These are phyloP conservation scores for Tenthredo scrophulariae DNA, from an alignment of 2,888 invertebrate genomes.

Conservation along the genomic window DNA sequence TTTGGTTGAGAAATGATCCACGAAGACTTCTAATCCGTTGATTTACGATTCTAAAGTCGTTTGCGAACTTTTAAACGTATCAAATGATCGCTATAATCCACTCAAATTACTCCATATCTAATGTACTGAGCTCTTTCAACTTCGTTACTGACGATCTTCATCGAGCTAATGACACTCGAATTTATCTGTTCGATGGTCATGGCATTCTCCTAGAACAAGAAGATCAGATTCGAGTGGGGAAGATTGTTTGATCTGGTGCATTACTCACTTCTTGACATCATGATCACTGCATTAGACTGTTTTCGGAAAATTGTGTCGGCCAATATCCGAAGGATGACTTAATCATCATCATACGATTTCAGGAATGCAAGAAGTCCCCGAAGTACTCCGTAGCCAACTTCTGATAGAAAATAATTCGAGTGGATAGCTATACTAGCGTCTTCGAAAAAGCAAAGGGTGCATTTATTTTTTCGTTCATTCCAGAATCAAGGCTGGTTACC, in stretches of 20 bases:
- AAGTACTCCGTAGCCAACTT: not conserved
- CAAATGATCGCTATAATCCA: not conserved
- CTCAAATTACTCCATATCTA: not conserved
- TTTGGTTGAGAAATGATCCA: not conserved
- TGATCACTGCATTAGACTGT: not conserved
- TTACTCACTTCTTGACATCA: not conserved
- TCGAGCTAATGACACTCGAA: not conserved
- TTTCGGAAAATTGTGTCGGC: not conserved
- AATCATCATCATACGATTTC: not conserved
- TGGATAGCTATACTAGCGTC: not conserved
- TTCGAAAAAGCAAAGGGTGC: not conserved
- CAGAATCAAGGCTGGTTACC: conserved; percentile 72
- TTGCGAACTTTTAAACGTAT: not conserved
- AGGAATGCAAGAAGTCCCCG: not conserved
- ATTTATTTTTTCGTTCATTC: not conserved
- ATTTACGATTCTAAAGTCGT: not conserved
- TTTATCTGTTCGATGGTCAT: not conserved
- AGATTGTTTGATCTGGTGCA: not conserved
- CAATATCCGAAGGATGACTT: not conserved
- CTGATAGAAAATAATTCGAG: not conserved
- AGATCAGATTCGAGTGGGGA: not conserved
- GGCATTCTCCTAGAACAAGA: too few relatives aligned
- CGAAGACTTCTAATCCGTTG: too few relatives aligned
- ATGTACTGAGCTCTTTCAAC: not conserved
- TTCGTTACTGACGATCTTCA: not conserved